A percentile compares a stretch with the other conserved stretches of the same genome.
Conservation (phyloP, 2,888 invertebrate species). For the Coecobrya sp. region DNA sequence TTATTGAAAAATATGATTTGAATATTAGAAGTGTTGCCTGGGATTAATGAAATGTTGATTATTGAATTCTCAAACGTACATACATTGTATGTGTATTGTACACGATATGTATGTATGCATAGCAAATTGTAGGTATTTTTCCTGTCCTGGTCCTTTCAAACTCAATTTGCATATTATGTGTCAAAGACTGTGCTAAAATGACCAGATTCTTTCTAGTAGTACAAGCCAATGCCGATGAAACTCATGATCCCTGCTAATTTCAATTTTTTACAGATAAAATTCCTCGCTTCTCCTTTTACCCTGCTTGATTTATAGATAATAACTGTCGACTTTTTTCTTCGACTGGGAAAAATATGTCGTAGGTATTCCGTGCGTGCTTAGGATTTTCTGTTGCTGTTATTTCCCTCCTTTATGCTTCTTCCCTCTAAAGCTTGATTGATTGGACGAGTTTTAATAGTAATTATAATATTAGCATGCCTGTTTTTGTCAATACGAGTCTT, state of each 20-base stretch:
- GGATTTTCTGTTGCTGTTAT: not conserved
- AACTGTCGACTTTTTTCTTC: constrained; percentile 44
- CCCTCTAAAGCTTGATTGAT: constrained; percentile 24
- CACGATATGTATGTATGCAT: constrained; percentile 56
- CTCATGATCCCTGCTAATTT: constrained; percentile 51
- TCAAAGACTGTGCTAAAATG: constrained; percentile 70
- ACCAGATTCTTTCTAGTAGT: constrained; percentile 46
- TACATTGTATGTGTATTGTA: no score
- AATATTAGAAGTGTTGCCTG: not conserved
- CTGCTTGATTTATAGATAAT: constrained; percentile 61
- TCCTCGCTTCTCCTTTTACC: constrained; percentile 50
- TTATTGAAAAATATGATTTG: not conserved
- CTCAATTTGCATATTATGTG: constrained; percentile 73
- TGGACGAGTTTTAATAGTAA: constrained; percentile 68
- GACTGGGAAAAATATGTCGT: constrained; percentile 45
- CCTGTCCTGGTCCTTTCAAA: not conserved
- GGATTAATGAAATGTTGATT: constrained; percentile 41
- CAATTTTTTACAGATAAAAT: constrained; percentile 57
- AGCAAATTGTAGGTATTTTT: not conserved
- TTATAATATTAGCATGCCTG: constrained; percentile 57
- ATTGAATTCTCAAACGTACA: no score
- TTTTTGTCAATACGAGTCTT: constrained; percentile 52
- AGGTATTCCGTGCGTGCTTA: constrained; percentile 16
- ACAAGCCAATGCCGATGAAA: not conserved
- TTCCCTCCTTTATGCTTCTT: not conserved